A percentile compares a stretch with the other conserved stretches of the same genome.
Conservation (phyloP, 2,888 invertebrate genomes). For the Auanema sp. region DNA sequence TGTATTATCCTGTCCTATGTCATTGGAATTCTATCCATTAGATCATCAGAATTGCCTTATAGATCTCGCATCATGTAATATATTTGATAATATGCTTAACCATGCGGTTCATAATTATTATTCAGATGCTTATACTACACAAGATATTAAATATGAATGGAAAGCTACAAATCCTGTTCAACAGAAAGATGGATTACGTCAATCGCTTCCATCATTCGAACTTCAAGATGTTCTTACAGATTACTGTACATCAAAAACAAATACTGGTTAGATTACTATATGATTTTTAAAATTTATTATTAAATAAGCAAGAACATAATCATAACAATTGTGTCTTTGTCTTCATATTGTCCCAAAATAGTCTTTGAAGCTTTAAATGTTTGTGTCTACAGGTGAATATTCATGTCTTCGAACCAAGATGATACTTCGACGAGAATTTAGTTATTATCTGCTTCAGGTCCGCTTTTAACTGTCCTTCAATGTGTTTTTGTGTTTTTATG, state of each 20-base stretch:
- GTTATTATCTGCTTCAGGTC: constrained; percentile 69
- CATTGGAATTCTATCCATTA: constrained; percentile 90
- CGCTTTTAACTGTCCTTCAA: background rate
- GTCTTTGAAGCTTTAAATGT: too few species aligned
- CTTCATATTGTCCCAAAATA: background rate
- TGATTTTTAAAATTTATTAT: background rate
- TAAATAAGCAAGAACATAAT: background rate
- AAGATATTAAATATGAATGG: constrained; percentile 93
- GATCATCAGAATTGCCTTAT: constrained; percentile 92
- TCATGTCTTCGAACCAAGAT: constrained; percentile 59
- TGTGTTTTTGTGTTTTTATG: constrained; percentile 85
- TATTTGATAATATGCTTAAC: background rate
- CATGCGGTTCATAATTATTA: background rate
- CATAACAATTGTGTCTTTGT: background rate
- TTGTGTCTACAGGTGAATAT: constrained; percentile 49
- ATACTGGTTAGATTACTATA: constrained; percentile 75
- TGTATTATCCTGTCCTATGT: constrained; percentile 95
- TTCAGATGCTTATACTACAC: constrained; percentile 88
- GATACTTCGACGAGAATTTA: constrained; percentile 79
- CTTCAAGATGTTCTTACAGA: constrained; percentile 91
- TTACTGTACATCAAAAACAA: constrained; percentile 94
- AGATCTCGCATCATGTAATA: constrained; percentile 84
- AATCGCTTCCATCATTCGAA: constrained; percentile 82
- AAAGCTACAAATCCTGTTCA: constrained; percentile 89
- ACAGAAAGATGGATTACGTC: constrained; percentile 68